Base-by-base conservation (phyloP, 2,797 vertebrate species). In the Cynopterus sphinx region DNA sequence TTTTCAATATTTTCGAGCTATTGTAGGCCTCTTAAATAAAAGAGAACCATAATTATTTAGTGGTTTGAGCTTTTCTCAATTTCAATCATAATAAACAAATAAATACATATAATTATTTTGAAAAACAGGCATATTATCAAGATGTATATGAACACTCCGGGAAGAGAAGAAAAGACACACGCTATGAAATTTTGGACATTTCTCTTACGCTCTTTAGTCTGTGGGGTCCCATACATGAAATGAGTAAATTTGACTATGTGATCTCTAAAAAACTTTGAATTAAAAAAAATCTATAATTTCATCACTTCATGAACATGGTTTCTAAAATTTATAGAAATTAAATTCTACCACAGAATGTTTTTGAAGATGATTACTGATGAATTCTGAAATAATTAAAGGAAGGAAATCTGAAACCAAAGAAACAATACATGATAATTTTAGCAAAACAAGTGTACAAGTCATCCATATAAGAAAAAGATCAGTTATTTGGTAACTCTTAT, bases 321-420 rank as follows among this genome's bases (percentile, higher is more conserved):
- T n/a, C 74, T 78, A 79, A 83, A 94, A 85, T 11, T 4, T 68
- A 28, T 70, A 8, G 28, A 39, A 79, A 84, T 41, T 78, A 55
- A 96, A 71, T 49, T 0, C 21, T 68, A 90, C 24, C 71, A 26
- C 82, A 57, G 84, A 65, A 78, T 77, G 19, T 78, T 90, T 49
- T 87, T 87, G 11, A 77, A 90, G 17, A 87, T 85, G 17, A 33
- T 68, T 95, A 87, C 85, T 68, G 15, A 63, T 36, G 24, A 90
- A 22, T 79, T 96, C 33, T 55, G 22, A 93, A 71, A 67, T 46
- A 91, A 70, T 78, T 74, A 94, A 82, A 86, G 36, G 33, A 85
- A 73, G 55, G 9, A 89, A 91, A 75, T 90, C 36, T 9, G 74
- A 24, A 90, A 36, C 59, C 28, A 73, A 87, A 88, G 31, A 75